Base-by-base conservation (phyloP, 2,888 invertebrate species). In the Gastrophysa polygoni region DNA sequence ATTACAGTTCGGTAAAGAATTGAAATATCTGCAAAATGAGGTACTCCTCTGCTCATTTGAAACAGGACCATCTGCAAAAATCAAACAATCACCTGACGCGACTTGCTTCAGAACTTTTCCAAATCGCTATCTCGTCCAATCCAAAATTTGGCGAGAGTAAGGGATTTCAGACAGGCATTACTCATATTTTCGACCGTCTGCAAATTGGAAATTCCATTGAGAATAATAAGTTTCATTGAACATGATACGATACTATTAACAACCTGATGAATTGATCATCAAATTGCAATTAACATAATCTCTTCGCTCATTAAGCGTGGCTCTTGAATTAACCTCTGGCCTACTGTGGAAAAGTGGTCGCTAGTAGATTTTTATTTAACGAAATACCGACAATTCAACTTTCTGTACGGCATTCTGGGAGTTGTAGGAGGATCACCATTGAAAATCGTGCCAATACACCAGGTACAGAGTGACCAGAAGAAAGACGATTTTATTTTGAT, bases 201-300 rank as follows among this genome's bases (percentile, higher is more conserved):
- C 2, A 38, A 8, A 32, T 32, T 14, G 38, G 38, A 38, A 38
- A 38, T 38, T 38, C 38, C 14, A 14, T 14, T 14, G 2, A 14
- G 14, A 6, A 38, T 2, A 3, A n/a, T 2, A n/a, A 38, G 2
- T 38, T 38, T 38, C 20, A 54, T 16, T 54, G 43, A 54, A 54
- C 54, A 43, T 54, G 54, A 54, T 43, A 43, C 54, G 20, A 24
- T 43, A 34, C 16, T 43, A 24, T 24, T 7, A 7, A 24, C 7
- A 5, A 38, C 43, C 43, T 24, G 43, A 54, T 54, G 24, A 21
- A 54, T 11, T 38, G 14, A 14, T n/a, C n/a, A 38, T 38, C 6
- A 38, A 38, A 11, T 10, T 54, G 24, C 11, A 43, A 54, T 54
- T 54, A 54, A 43, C 54, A 54, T 54, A 54, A 54, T 54, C 54